Percentiles rank a stretch among this genome's conserved stretches.
Conservation (phyloP, 2,797 vertebrate species). For the Lindbergichthys nudifrons region DNA sequence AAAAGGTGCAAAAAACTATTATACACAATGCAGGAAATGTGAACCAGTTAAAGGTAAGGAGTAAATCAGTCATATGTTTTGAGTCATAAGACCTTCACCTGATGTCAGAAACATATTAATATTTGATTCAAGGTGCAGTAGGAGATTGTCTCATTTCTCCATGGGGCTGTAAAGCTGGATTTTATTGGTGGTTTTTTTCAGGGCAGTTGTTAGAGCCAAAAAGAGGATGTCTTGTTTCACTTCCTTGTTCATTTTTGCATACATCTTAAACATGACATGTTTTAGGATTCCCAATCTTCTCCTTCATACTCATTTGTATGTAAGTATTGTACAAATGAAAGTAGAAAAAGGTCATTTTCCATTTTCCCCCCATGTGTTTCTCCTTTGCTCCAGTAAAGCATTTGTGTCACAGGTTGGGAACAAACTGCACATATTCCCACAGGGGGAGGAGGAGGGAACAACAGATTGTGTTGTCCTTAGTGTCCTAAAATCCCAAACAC, state of each 20-base stretch:
- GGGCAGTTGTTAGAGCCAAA: neutral
- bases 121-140: neutral
- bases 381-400: neutral
- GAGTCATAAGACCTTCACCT: neutral
- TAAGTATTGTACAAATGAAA: neutral
- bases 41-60: too few species aligned
- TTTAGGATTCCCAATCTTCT: neutral
- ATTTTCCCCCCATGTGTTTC: neutral
- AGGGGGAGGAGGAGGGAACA: neutral
- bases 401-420: slow-evolving; percentile 5
- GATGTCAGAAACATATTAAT: neutral
- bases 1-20: neutral
- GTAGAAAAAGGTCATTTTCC: too few species aligned
- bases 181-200: neutral
- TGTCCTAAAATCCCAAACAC: slow-evolving; percentile 5
- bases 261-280: neutral
- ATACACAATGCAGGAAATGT: too few species aligned
- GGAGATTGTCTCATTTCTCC: neutral
- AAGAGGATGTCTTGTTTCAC: slow-evolving; percentile 24
- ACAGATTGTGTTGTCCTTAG: neutral
- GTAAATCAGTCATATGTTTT: neutral
- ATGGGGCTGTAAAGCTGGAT: neutral
- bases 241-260: slow-evolving; percentile 9
- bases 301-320: neutral
- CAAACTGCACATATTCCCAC: slow-evolving; percentile 9